Conservation (phyloP, 1,140 invertebrate genomes). For the Kradibia gibbosae region DNA sequence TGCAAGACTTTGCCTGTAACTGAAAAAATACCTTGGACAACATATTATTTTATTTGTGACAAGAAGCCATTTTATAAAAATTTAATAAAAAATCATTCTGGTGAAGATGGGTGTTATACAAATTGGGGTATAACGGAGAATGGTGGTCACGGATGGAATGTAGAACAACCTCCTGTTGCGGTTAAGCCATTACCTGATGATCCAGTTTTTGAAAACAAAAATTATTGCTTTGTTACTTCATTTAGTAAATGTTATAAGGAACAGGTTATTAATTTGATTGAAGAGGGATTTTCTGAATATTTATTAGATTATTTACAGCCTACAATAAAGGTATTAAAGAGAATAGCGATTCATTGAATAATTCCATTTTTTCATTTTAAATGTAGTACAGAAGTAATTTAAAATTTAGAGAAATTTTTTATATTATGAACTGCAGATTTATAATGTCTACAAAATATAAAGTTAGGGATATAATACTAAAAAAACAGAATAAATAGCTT, state of each 20-base stretch:
- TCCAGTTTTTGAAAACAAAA: slow-evolving; percentile 58
- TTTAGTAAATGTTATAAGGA: slow-evolving; percentile 63
- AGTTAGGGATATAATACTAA: no score
- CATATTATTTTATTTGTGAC: slow-evolving; percentile 64
- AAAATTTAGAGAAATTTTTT: no score
- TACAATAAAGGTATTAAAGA: slow-evolving; percentile 60
- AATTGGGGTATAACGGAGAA: slow-evolving; percentile 63
- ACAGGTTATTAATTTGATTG: slow-evolving; percentile 66
- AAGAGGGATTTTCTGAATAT: slow-evolving; percentile 62
- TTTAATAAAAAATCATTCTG: slow-evolving; percentile 71
- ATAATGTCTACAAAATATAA: no score
- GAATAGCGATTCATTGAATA: neutral
- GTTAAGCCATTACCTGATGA: slow-evolving; percentile 63
- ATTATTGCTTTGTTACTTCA: slow-evolving; percentile 71
- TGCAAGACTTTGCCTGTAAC: slow-evolving; percentile 53
- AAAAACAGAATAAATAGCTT: neutral
- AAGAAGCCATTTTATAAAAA: slow-evolving; percentile 68
- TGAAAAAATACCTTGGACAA: slow-evolving; percentile 59
- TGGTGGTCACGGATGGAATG: slow-evolving; percentile 61
- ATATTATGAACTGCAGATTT: no score
- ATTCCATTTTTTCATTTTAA: neutral
- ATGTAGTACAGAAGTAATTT: neutral
- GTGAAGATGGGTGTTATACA: slow-evolving; percentile 55
- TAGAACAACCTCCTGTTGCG: slow-evolving; percentile 64
- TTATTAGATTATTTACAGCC: slow-evolving; percentile 68